phyloP scores from a whole-genome alignment of 2,888 invertebrate species.

The Microplitis manilae region DNA sequence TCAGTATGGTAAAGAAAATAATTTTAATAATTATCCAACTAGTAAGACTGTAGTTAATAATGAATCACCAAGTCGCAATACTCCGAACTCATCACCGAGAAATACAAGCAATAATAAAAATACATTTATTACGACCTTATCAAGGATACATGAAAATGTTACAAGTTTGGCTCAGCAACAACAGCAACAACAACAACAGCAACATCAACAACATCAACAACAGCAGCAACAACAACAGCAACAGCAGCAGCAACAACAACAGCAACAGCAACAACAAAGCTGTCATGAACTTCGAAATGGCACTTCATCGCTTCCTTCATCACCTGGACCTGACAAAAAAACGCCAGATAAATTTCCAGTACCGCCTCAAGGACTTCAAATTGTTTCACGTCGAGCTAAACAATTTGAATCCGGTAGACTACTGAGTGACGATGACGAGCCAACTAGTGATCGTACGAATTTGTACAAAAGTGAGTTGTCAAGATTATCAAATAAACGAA shows the following conservation, averaged over 20 bases:
- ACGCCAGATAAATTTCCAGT: constrained; percentile 61
- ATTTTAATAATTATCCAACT: constrained; percentile 35
- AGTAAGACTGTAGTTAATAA: constrained; percentile 25
- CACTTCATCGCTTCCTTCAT: constrained; percentile 68
- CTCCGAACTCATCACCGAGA: constrained; percentile 40
- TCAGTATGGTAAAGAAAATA: constrained; percentile 55
- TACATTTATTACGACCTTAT: constrained; percentile 76
- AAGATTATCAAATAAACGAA: constrained; percentile 78
- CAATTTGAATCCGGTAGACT: constrained; percentile 82
- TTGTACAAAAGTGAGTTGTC: constrained; percentile 80
- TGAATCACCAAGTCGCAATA: constrained; percentile 42
- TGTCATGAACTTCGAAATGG: constrained; percentile 72
- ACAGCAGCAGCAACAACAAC: constrained; percentile 41
- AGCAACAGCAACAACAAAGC: constrained; percentile 51
- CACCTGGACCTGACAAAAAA: constrained; percentile 68
- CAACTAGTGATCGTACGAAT: constrained; percentile 77
- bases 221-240: constrained; percentile 54
- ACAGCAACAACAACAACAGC: constrained; percentile 49
- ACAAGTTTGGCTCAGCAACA: constrained; percentile 53
- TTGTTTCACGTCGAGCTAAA: constrained; percentile 82
- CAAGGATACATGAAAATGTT: constrained; percentile 78
- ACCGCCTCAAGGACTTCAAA: constrained; percentile 74
- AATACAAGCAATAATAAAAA: constrained; percentile 47
- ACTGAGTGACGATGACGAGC: constrained; percentile 73
- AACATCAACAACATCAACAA: constrained; percentile 48